Conservation (phyloP, 1,140 invertebrate species). For the Pomacea maculata region DNA sequence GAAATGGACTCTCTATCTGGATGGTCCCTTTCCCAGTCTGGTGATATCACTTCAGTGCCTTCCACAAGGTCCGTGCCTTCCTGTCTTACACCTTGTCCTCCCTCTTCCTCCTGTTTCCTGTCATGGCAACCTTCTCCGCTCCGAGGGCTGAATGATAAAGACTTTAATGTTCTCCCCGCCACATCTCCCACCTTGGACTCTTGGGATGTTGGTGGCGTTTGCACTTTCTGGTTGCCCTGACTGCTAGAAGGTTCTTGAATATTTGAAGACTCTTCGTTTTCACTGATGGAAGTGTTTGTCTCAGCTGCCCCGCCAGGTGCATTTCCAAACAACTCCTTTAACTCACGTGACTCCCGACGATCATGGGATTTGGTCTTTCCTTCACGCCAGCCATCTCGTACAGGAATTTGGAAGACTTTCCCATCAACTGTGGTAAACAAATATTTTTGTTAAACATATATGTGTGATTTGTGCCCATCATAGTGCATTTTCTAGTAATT, state of each 20-base stretch:
- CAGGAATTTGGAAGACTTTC: slow-evolving; percentile 16
- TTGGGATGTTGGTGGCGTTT: too few species aligned
- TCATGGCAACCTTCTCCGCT: too few species aligned
- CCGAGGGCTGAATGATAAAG: neutral
- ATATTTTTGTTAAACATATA: too few species aligned
- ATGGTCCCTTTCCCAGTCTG: slow-evolving; percentile 15
- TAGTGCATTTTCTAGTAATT: too few species aligned
- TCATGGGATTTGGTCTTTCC: neutral
- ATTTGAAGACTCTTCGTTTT: too few species aligned
- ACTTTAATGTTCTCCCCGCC: neutral
- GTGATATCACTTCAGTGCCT: slow-evolving; percentile 20
- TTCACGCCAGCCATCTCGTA: neutral
- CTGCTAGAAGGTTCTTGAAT: too few species aligned
- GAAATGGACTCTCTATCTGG: neutral
- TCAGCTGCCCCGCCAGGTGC: neutral
- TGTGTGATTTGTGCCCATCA: too few species aligned
- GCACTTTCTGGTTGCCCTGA: too few species aligned
- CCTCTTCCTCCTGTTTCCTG: neutral
- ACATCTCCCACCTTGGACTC: neutral
- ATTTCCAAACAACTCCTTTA: neutral
- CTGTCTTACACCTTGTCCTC: neutral
- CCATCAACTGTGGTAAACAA: too few species aligned
- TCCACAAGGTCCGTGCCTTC: neutral
- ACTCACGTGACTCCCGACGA: neutral
- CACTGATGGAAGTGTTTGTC: too few species aligned